These are phyloP conservation scores for Trichomalopsis sarcophagae DNA, from an alignment of 1,140 invertebrate genomes.

Conservation along the genomic window DNA sequence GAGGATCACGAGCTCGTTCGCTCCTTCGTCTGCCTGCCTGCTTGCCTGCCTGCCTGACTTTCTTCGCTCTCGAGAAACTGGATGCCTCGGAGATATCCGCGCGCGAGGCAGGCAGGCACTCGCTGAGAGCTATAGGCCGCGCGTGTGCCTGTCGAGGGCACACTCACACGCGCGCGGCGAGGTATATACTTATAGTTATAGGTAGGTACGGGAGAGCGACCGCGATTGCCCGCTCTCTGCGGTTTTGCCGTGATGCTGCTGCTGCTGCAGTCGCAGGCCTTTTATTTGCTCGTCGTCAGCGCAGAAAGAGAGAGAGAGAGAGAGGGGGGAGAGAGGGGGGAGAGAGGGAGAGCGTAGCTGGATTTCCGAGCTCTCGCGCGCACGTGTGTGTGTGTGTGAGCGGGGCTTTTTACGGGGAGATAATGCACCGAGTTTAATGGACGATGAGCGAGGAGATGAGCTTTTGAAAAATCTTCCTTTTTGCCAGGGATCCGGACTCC, in stretches of 20 bases:
- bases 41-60: conserved; percentile 11
- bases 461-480: conserved; percentile 29
- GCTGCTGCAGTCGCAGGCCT: not conserved
- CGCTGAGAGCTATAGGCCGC: conserved; percentile 42
- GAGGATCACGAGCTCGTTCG: conserved; percentile 34
- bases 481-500: not conserved
- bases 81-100: conserved; percentile 46
- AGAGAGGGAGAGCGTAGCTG: conserved; percentile 9
- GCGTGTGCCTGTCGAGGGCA: conserved; percentile 22
- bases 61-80: conserved; percentile 51
- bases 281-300: conserved; percentile 38
- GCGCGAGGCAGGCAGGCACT: conserved; percentile 15
- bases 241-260: conserved; percentile 13
- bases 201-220: conserved; percentile 10
- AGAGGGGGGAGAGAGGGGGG: not conserved
- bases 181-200: not conserved
- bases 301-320: not conserved
- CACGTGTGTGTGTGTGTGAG: not conserved
- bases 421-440: conserved; percentile 43
- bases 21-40: not conserved
- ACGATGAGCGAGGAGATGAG: conserved; percentile 32
- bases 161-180: not conserved
- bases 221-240: conserved; percentile 38
- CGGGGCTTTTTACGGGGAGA: conserved; percentile 31
- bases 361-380: conserved; percentile 9